Evolutionary conservation across 2,113 vertebrate genomes (phyloP).

Genomic region (Pluvialis apricaria): DNA sequence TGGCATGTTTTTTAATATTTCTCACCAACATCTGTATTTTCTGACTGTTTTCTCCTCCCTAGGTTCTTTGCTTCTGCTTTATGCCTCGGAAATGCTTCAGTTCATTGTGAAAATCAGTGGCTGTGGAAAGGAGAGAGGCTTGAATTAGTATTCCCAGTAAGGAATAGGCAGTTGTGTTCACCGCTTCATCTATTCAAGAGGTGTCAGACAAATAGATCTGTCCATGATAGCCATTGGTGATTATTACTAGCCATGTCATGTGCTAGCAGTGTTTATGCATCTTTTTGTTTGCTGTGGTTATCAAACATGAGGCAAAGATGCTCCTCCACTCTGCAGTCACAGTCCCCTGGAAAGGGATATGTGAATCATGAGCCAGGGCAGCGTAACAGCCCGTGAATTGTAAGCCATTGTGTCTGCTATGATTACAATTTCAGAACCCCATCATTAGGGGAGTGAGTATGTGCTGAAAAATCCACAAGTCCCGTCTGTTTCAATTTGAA

Average conservation of each 20-base stretch:
- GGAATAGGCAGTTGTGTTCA: not conserved
- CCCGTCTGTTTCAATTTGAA: not conserved
- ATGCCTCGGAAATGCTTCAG: not conserved
- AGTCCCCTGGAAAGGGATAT: not conserved
- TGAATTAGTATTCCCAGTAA: not conserved
- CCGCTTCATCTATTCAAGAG: not conserved
- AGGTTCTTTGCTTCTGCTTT: not conserved
- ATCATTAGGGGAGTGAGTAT: not conserved
- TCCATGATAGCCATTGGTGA: not conserved
- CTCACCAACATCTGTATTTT: not conserved
- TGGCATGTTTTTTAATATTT: not conserved
- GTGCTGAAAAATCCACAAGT: not conserved
- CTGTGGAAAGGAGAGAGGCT: not conserved
- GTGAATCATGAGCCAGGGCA: not conserved
- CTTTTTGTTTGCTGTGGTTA: not conserved
- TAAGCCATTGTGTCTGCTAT: not conserved
- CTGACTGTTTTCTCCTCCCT: not conserved
- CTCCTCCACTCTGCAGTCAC: not conserved
- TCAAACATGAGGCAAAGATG: not conserved
- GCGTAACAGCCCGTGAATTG: not conserved
- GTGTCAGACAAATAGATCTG: rapidly evolving
- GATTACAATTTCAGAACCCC: not conserved
- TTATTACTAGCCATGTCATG: not conserved
- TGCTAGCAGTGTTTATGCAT: not conserved
- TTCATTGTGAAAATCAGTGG: not conserved